Evolutionary conservation across 2,797 vertebrate species (phyloP).

Genomic region (Pseudocheirus occidentalis): DNA sequence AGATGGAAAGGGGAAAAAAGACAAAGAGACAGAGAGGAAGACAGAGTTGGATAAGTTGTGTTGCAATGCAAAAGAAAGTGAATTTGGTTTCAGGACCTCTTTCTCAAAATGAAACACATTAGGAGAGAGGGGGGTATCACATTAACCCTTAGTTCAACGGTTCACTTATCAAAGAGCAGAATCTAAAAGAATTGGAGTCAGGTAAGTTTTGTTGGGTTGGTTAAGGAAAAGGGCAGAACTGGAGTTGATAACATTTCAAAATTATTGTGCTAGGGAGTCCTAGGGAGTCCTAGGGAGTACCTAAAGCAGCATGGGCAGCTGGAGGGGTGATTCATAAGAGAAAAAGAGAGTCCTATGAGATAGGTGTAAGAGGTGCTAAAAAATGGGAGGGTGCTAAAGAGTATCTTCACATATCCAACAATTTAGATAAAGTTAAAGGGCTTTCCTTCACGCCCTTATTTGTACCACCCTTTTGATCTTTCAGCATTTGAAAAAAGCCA

Average conservation of each 20-base stretch:
- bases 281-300: neutral
- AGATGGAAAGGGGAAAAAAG: neutral
- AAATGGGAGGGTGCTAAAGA: neutral
- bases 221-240: neutral
- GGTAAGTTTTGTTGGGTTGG: neutral
- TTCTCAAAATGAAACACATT: constrained; percentile 56
- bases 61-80: neutral
- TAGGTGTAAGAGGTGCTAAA: neutral
- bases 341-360: neutral
- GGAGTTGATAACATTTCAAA: neutral
- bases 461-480: neutral
- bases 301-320: neutral
- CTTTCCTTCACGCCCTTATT: neutral
- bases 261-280: neutral
- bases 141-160: neutral
- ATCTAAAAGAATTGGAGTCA: neutral
- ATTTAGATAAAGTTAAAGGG: neutral
- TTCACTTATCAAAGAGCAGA: neutral
- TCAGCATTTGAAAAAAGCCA: neutral
- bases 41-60: neutral
- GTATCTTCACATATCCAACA: neutral
- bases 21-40: neutral
- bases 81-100: neutral
- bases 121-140: constrained; percentile 43
- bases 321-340: neutral